Percentiles rank a stretch among this genome's conserved stretches.
phyloP scores from a whole-genome alignment of 2,888 invertebrate species.

The Aleiodes testaceus region DNA sequence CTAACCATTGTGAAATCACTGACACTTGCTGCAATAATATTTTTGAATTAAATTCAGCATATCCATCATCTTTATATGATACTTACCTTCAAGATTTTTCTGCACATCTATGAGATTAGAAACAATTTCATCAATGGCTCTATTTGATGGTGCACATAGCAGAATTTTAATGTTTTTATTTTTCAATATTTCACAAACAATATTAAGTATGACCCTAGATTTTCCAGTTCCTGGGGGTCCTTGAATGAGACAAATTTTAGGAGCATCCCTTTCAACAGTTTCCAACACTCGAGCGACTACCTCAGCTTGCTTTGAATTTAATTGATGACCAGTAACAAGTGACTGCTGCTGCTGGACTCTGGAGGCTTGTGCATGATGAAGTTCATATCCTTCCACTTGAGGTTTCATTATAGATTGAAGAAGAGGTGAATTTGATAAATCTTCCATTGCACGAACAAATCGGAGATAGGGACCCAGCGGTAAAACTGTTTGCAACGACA shows the following conservation, averaged over 20 bases:
- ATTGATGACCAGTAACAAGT: conserved; percentile 56
- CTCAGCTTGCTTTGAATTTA: conserved; percentile 79
- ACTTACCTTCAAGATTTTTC: conserved; percentile 57
- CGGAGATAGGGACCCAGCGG: conserved; percentile 20
- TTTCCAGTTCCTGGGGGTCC: conserved; percentile 92
- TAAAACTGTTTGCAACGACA: conserved; percentile 13
- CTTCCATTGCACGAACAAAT: conserved; percentile 11
- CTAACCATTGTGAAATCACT: conserved; percentile 79
- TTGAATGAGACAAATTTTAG: conserved; percentile 84
- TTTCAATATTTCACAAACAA: conserved; percentile 81
- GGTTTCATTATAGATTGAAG: conserved; percentile 78
- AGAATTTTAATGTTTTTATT: conserved; percentile 77
- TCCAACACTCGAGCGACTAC: conserved; percentile 76
- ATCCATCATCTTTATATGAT: neutral
- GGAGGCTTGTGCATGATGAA: conserved; percentile 46
- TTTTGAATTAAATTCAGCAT: neutral
- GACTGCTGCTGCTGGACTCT: conserved; percentile 19
- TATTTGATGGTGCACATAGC: conserved; percentile 89
- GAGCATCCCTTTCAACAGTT: conserved; percentile 72
- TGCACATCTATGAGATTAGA: conserved; percentile 77
- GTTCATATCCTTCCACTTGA: conserved; percentile 72
- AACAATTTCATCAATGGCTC: conserved; percentile 87
- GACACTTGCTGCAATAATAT: conserved; percentile 56
- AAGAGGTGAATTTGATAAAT: conserved; percentile 59
- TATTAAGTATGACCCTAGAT: conserved; percentile 83